Percentiles rank a stretch among this genome's conserved stretches.
These are phyloP conservation scores for Meda fulgida DNA, from an alignment of 2,797 vertebrate genomes.

Conservation along the genomic window DNA sequence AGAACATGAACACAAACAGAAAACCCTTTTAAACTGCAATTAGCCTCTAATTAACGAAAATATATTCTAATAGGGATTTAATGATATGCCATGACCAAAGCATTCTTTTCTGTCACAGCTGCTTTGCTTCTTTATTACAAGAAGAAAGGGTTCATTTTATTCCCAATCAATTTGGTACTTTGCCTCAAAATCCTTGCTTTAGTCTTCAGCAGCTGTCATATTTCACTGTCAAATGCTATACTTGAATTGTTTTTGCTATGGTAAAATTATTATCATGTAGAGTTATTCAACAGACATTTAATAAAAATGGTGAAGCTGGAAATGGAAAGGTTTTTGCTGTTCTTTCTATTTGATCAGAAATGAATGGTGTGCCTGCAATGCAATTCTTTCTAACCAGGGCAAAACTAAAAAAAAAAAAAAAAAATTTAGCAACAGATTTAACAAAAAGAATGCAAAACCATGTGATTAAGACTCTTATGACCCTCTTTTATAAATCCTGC, in stretches of 20 bases:
- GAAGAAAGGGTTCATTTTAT: slow-evolving; percentile 3
- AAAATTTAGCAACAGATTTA: no score
- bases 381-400: not conserved
- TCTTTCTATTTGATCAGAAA: slow-evolving; percentile 22
- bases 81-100: slow-evolving; percentile 23
- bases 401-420: not conserved
- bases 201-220: not conserved
- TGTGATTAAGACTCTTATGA: no score
- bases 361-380: not conserved
- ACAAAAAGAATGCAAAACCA: not conserved
- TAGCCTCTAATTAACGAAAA: slow-evolving; percentile 18
- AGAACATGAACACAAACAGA: slow-evolving; percentile 35
- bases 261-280: not conserved
- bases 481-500: no score
- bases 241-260: not conserved
- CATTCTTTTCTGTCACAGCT: not conserved
- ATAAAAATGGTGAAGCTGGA: not conserved
- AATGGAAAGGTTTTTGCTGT: slow-evolving; percentile 23
- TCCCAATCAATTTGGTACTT: not conserved
- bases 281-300: not conserved
- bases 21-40: slow-evolving; percentile 15
- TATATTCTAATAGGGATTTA: slow-evolving; percentile 18
- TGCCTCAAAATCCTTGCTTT: slow-evolving; percentile 13
- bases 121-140: slow-evolving; percentile 12
- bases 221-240: slow-evolving; percentile 1